Evolutionary conservation across 2,113 vertebrate genomes (phyloP).

Genomic region (Salvelinus sp.): DNA sequence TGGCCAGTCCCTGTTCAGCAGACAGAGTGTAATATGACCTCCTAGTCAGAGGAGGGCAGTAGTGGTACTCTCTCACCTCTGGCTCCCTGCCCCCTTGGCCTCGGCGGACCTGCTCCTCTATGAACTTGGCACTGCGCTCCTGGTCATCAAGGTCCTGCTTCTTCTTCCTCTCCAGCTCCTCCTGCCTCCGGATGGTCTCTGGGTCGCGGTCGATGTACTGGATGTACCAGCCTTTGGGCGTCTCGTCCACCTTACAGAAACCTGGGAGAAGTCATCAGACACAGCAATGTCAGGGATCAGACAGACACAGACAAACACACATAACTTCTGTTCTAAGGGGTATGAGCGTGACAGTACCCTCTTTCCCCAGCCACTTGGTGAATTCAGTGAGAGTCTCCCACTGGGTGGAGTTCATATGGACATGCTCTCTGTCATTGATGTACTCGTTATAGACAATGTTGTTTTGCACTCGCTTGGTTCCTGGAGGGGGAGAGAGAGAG

Average conservation of each 20-base stretch:
- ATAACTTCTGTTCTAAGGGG: background rate
- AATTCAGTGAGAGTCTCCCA: slow-evolving; percentile 98
- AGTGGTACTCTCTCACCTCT: slow-evolving; percentile 67
- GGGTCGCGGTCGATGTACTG: slow-evolving; percentile 96
- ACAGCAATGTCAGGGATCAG: background rate
- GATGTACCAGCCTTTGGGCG: slow-evolving; percentile 97
- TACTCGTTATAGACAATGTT: slow-evolving; percentile 99
- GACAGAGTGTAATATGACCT: background rate
- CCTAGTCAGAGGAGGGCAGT: background rate
- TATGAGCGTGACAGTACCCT: slow-evolving; percentile 72
- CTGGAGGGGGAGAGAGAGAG: slow-evolving; percentile 57
- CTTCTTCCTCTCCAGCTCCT: slow-evolving; percentile 92
- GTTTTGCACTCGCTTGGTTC: slow-evolving; percentile 97
- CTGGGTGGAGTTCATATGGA: slow-evolving; percentile 97
- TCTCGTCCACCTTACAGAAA: slow-evolving; percentile 95
- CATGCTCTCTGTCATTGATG: slow-evolving; percentile 91
- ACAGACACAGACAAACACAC: background rate
- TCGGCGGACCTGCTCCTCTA: slow-evolving; percentile 93
- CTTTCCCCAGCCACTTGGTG: slow-evolving; percentile 97
- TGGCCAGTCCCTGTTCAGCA: background rate
- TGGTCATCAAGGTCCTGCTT: slow-evolving; percentile 96
- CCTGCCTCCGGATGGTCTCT: slow-evolving; percentile 91
- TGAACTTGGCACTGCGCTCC: slow-evolving; percentile 91
- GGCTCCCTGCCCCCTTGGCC: slow-evolving; percentile 82
- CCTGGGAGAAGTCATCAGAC: slow-evolving; percentile 65